A percentile compares a stretch with the other conserved stretches of the same genome.
Evolutionary conservation across 2,113 vertebrate species (phyloP).

Genomic region (Poeciliopsis turrubarensis): DNA sequence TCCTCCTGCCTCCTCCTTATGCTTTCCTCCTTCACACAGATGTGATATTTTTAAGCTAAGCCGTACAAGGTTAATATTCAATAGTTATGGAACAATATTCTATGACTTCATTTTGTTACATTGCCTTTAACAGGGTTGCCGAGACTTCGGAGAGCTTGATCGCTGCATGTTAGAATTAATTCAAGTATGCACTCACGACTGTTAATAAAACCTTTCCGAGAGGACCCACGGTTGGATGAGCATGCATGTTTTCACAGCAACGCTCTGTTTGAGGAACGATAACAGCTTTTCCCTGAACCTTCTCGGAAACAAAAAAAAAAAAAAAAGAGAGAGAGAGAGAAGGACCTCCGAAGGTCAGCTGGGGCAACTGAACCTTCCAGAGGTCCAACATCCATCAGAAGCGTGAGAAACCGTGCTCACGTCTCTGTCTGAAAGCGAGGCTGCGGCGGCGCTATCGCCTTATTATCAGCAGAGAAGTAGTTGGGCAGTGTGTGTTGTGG

Average conservation of each 20-base stretch:
- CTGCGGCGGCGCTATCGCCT: not conserved
- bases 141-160: not conserved
- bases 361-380: constrained; percentile 6
- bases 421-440: constrained; percentile 1
- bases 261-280: constrained; percentile 4
- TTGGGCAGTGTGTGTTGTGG: constrained; percentile 60
- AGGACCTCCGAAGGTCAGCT: not conserved
- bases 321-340: too few species aligned
- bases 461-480: constrained; percentile 47
- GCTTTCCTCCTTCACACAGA: not conserved
- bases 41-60: not conserved
- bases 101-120: too few species aligned
- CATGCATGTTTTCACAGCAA: constrained; percentile 37
- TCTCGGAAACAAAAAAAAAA: not conserved
- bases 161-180: not conserved
- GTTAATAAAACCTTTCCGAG: constrained; percentile 30
- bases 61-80: not conserved
- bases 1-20: too few species aligned
- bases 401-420: constrained; percentile 2
- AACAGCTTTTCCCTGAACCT: not conserved
- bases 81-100: not conserved
- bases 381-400: constrained; percentile 1
- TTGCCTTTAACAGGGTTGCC: too few species aligned
- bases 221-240: constrained; percentile 28
- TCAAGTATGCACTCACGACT: not conserved